Evolutionary conservation across 2,113 vertebrate species (phyloP).

Genomic region (Plotosus lineatus): DNA sequence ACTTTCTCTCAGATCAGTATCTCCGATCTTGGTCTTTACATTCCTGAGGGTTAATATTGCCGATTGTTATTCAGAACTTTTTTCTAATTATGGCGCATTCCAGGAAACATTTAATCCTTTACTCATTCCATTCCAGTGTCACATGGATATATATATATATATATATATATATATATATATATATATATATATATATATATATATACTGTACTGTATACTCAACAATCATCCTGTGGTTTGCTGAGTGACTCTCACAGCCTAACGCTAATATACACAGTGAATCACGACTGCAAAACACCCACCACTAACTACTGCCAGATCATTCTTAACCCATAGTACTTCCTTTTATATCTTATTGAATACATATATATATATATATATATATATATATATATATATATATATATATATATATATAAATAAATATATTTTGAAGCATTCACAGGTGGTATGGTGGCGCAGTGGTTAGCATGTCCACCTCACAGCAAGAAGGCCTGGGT

Average conservation of each 20-base stretch:
- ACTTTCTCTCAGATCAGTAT: neutral
- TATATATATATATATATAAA: too few relatives aligned
- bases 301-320: slow-evolving; percentile 69
- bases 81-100: neutral
- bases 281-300: slow-evolving; percentile 57
- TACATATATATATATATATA: slow-evolving; percentile 66
- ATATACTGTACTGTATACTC: neutral
- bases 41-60: slow-evolving; percentile 10
- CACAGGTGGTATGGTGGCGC: too few relatives aligned
- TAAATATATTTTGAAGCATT: too few relatives aligned
- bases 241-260: neutral
- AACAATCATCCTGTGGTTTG: neutral
- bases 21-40: neutral
- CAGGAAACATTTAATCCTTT: neutral
- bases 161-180: neutral
- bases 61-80: neutral
- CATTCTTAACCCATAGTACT: slow-evolving; percentile 71
- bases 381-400: too few relatives aligned
- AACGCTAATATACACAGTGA: neutral
- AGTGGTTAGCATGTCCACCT: too few relatives aligned
- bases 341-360: slow-evolving; percentile 69
- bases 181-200: neutral
- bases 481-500: too few relatives aligned
- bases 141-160: neutral
- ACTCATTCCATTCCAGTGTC: neutral